Base-by-base conservation (phyloP, 2,113 vertebrate species). In the Nibea coibor region DNA sequence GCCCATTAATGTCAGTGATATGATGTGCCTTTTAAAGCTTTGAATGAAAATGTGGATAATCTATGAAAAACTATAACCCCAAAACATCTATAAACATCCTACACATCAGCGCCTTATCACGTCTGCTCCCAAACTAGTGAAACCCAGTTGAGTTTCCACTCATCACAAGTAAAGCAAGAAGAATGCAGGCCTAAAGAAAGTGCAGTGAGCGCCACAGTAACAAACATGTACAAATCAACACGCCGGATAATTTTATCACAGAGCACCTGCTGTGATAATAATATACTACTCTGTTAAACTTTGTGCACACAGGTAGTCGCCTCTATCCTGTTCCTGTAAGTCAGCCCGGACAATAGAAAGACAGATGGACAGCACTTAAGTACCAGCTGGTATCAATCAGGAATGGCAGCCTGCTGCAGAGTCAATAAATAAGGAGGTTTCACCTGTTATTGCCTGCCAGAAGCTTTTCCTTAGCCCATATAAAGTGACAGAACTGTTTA, bases 381-480 rank as follows among this genome's bases (percentile, higher is more conserved):
- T 28, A 85, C 87, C 88, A 86, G 79, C 81, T 79, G 89, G 84
- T 84, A 89, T 90, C 91, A 93, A 90, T 91, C 72, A 82, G 80
- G 57, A 79, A 85, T 80, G 73, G 68, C 78, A 90, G 84, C 66
- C 61, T 51, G 63, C 81, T 76, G 74, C 88, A 88, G 71, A 87
- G 83, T 86, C 81, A 26, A 92, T 91, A 90, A 91, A 92, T 88
- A 89, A 89, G 74, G 72, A 86, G 72, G 77, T 88, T 87, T 91
- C 68, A 81, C 85, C 85, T 86, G 80, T 84, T 78, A 87, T 74
- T 81, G 77, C 78, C 81, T 87, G 91, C 83, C 90, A 89, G 75
- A 72, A 83, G 79, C 74, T 63, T 86, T 77, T 80, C 72, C 85
- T 84, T 69, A 22, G 48, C 80, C 71, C 72, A 54, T 57, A 78